Evolutionary conservation across 1,140 invertebrate species (phyloP), one percentile per base, ranked within the genome.

Genomic region (Pseudomyrmex pallidus): DNA sequence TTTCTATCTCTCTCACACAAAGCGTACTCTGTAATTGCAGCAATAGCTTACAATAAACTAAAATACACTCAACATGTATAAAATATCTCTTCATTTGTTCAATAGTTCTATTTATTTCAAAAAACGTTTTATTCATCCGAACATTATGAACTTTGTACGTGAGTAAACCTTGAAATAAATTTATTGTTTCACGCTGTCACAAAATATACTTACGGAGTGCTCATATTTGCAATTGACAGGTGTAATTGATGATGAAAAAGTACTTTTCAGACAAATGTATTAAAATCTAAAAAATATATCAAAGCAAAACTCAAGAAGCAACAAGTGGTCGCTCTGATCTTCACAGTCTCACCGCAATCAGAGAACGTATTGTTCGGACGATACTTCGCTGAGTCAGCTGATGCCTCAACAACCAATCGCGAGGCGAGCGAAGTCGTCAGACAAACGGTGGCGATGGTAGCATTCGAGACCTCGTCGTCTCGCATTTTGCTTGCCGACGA

Each of bases 161-260:
- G 17, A 64, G 46, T 54, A 10, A 9, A 63, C 35, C 0, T n/a
- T 48, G 22, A 17, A n/a, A 15, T 10, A 9, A 17, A 3, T n/a
- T 50, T 54, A 20, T 25, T 13, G 4, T 22, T 61, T 61, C 17
- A 17, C 12, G 15, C 15, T 54, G 57, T 62, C 17, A 0, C 35
- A 46, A 59, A 62, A 22, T 70, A 78, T 84, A 92, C 92, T 93
- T 48, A 93, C 92, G 87, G 89, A 80, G 91, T 82, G 20, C 84
- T 87, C 92, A 93, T 93, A 9, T 72, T 88, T 20, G 48, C 3
- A 12, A 17, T 17, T 52, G 9, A 7, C 15, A 54, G 22, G 1
- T 13, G 35, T 20, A n/a, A 44, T 44, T 20, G 13, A 17, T 20
- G 13, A 17, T 1, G 35, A 15, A 73, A 57, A 8, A 0, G 12